Base-by-base conservation (phyloP, 2,888 invertebrate species). In the Notocelia uddmanniana region DNA sequence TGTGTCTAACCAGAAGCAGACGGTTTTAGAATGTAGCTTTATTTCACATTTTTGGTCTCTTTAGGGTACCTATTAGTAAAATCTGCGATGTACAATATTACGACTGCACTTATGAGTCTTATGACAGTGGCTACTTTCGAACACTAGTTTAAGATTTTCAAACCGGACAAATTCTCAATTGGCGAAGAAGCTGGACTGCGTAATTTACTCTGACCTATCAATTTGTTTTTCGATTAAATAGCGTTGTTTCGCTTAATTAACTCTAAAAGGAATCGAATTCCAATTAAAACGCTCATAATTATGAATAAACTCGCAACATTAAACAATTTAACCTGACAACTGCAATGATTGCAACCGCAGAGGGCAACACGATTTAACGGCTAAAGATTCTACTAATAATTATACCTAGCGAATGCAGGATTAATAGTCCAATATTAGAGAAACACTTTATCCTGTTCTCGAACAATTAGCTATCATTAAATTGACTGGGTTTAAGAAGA, bases 201-300 rank as follows among this genome's bases (percentile, higher is more conserved):
- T n/a, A 45, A 45, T 10, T 23, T 15, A 60, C 21, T 3, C 26
- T 23, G 31, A 10, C 57, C 18, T 41, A 18, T 60, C 45, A 60
- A 60, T 60, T 48, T 48, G 60, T 60, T 60, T 60, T 23, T 48
- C 13, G 60, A 45, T 60, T 18, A n/a, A n/a, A 60, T n/a, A 41
- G 26, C 23, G 45, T 60, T 60, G 41, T 23, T 48, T 45, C 60
- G 45, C 41, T 60, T 45, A 45, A 60, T 60, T 45, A 60, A n/a
- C 45, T 45, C 10, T 11, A 23, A 60, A 60, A 60, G 41, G 23
- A 45, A 60, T 48, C 45, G 26, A 48, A 26, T 60, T 48, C 26
- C 45, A 48, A 60, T 60, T 60, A 60, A 60, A 45, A 26, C 26
- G 26, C 45, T 23, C 45, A 18, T 60, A 60, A 60, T 60, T 45